Base-by-base conservation (phyloP, 2,113 vertebrate genomes). In the Tragelaphus scriptus region DNA sequence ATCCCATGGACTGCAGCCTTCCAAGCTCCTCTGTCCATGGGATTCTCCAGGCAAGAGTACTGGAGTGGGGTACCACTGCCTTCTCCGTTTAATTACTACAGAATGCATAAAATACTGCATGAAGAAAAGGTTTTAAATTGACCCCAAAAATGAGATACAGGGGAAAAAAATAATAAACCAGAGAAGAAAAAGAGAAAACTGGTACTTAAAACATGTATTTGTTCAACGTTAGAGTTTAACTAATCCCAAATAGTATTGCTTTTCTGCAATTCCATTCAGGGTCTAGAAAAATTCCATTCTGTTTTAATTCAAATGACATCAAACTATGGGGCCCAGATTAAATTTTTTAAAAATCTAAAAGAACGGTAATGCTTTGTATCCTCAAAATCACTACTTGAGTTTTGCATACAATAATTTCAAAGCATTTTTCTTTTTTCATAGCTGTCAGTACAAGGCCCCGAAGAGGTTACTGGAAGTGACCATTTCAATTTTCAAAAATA, bases 241-340 rank as follows among this genome's bases (percentile, higher is more conserved):
- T 96, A 98, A 97, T 97, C 97, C 98, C 96, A 96, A 92, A 92
- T 23, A 71, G 47, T 16, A 28, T 2, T 86, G 28, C 16, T 95
- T 79, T 68, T 91, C 77, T 93, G 17, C 94, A 93, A 59, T 63
- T 82, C 82, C 49, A 28, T 56, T 90, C 55, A 88, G 36, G 21
- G 40, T 88, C 77, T 53, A 81, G 8, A 84, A 91, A 71, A 95
- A 79, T 19, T 53, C 11, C n/a, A 88, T 15, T 91, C 63, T 90
- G 75, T 26, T 75, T 88, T 80, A 94, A 96, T 47, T 92, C 94
- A 92, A 86, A 63, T 47, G 25, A 87, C 58, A 88, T 65, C 79
- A 95, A 89, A 92, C 16, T 15, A 88, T 8, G 80, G 58, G 79
- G 80, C 26, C 97, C 7, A 55, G 13, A 49, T 32, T 85, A 63